These are phyloP conservation scores for Tachina grossa DNA, from an alignment of 2,888 invertebrate species.

Conservation along the genomic window DNA sequence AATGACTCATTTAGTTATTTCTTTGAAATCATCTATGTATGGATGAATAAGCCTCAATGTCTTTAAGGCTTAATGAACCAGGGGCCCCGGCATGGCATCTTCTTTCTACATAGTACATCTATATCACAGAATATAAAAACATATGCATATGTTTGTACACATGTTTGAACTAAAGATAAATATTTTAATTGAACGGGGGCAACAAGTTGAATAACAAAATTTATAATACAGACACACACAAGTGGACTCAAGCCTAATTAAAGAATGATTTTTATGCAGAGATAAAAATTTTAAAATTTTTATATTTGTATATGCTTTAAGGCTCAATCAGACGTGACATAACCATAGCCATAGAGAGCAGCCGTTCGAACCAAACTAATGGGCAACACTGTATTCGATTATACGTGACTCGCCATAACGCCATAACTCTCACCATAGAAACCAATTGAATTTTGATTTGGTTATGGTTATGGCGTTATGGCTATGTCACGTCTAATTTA, in stretches of 20 bases:
- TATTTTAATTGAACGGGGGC: constrained; percentile 59
- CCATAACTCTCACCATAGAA: no score
- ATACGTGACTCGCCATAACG: no score
- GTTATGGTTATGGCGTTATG: no score
- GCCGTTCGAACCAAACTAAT: no score
- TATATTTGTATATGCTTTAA: not conserved
- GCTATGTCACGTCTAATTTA: no score
- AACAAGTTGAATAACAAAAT: constrained; percentile 56
- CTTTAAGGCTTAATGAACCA: constrained; percentile 22
- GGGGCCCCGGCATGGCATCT: not conserved
- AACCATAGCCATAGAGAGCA: no score
- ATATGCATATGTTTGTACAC: not conserved
- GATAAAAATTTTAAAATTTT: not conserved
- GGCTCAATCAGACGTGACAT: no score
- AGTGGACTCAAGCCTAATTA: not conserved
- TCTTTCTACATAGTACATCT: not conserved
- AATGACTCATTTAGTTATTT: constrained; percentile 40
- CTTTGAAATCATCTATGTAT: constrained; percentile 5
- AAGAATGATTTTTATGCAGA: not conserved
- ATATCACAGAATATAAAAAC: constrained; percentile 8
- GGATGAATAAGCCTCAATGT: constrained; percentile 27
- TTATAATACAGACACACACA: constrained; percentile 12
- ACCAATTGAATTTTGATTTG: no score
- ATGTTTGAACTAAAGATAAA: constrained; percentile 30
- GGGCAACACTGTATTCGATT: no score